phyloP scores from a whole-genome alignment of 2,113 vertebrate species.

The Crotalus horridus region DNA sequence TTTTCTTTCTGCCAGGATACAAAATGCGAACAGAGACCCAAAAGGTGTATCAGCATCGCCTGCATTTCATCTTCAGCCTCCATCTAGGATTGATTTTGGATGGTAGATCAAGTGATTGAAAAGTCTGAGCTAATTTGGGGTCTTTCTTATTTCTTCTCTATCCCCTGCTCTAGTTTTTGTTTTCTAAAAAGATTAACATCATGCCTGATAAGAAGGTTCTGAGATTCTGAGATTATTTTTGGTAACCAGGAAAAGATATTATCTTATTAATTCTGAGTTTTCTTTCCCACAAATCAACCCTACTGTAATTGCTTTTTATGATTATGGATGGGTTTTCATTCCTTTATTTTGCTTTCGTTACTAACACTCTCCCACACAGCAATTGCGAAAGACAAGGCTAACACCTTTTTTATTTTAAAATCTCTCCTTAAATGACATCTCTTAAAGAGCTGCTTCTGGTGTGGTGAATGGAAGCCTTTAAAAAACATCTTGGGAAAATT shows the following conservation, averaged over 20 bases:
- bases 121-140: not conserved
- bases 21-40: not conserved
- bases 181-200: not conserved
- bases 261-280: not conserved
- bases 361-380: not conserved
- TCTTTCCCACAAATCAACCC: not conserved
- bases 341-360: not conserved
- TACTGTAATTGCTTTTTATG: not conserved
- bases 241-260: not conserved
- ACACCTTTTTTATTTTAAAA: not conserved
- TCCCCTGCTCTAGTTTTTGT: not conserved
- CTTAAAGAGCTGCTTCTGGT: slow-evolving; percentile 47
- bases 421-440: slow-evolving; percentile 23
- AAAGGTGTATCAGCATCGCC: not conserved
- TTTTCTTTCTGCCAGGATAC: not conserved
- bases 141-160: not conserved
- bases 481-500: slow-evolving; percentile 39
- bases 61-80: not conserved
- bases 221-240: not conserved
- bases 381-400: not conserved
- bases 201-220: not conserved
- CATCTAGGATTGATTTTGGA: not conserved
- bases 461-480: slow-evolving; percentile 46
- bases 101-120: not conserved
- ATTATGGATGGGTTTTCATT: not conserved